Evolutionary conservation across 2,888 invertebrate species (phyloP), one percentile per base, ranked within the genome.

Genomic region (Sussaba pulchella): DNA sequence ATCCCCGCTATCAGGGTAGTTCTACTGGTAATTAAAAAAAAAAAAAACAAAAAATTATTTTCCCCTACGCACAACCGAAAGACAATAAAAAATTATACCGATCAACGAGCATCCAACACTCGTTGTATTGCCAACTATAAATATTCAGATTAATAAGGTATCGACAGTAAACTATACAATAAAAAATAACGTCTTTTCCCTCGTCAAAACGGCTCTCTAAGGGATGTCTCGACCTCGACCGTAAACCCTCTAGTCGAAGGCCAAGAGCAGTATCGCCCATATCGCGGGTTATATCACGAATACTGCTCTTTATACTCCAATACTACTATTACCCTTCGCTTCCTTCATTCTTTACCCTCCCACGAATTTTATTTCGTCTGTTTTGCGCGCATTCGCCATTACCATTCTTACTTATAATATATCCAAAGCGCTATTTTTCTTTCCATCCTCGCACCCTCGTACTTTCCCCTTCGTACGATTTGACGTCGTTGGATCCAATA

Each of bases 281-380:
- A 10, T 12, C 19, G 19, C 9, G 3, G 19, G 19, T 10, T 45
- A 45, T 45, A 45, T 17, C n/a, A n/a, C n/a, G n/a, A n/a, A n/a
- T n/a, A n/a, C n/a, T n/a, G n/a, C n/a, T n/a, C n/a, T n/a, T n/a
- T n/a, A n/a, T n/a, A n/a, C n/a, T n/a, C n/a, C n/a, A n/a, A n/a
- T n/a, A n/a, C n/a, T n/a, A n/a, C n/a, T n/a, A n/a, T 71, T 71
- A 8, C 43, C 26, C 57, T 17, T 2, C 54, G 19, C 36, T 59
- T 2, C 59, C 1, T 24, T 12, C 24, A 47, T 47, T 59, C 57
- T 24, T 17, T 36, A 67, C 36, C 14, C 21, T 39, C 45, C 14
- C 74, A 12, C 66, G 67, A 67, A 26, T 67, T 59, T 75, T 67
- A 45, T 36, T 57, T 59, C 67, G 10, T 59, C 64, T 54, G 66